Percentiles rank a stretch among this genome's conserved stretches.
These are phyloP conservation scores for Salticus scenicus DNA, from an alignment of 2,888 invertebrate genomes.

Conservation along the genomic window DNA sequence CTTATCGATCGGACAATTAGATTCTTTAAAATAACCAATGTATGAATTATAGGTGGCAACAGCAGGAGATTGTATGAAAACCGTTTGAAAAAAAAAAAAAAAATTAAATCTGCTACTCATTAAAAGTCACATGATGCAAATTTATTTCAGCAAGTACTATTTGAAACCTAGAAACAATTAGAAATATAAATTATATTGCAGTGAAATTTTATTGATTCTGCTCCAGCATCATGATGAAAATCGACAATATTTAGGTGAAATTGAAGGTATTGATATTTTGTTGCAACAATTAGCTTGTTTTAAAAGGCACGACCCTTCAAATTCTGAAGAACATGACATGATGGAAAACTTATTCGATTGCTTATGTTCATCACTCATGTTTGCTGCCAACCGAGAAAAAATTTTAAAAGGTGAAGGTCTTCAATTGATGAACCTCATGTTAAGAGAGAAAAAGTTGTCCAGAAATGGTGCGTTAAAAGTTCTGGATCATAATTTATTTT, in stretches of 20 bases:
- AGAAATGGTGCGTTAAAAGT: slow-evolving; percentile 97
- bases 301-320: slow-evolving; percentile 93
- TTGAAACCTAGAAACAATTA: too few relatives aligned
- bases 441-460: slow-evolving; percentile 96
- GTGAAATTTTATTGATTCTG: slow-evolving; percentile 95
- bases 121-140: too few relatives aligned
- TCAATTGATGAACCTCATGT: slow-evolving; percentile 99
- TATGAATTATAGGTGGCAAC: too few relatives aligned
- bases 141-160: too few relatives aligned
- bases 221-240: slow-evolving; percentile 88
- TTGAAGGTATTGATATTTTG: slow-evolving; percentile 89
- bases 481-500: too few relatives aligned
- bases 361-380: slow-evolving; percentile 94
- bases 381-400: slow-evolving; percentile 88
- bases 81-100: too few relatives aligned
- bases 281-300: slow-evolving; percentile 95
- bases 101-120: too few relatives aligned
- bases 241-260: too few relatives aligned
- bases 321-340: slow-evolving; percentile 95
- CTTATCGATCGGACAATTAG: too few relatives aligned
- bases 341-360: slow-evolving; percentile 99
- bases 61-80: too few relatives aligned
- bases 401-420: slow-evolving; percentile 97
- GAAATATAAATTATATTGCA: slow-evolving; percentile 95
- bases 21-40: too few relatives aligned